phyloP scores from a whole-genome alignment of 1,140 invertebrate species.

The Pogonognathellus flavescens region DNA sequence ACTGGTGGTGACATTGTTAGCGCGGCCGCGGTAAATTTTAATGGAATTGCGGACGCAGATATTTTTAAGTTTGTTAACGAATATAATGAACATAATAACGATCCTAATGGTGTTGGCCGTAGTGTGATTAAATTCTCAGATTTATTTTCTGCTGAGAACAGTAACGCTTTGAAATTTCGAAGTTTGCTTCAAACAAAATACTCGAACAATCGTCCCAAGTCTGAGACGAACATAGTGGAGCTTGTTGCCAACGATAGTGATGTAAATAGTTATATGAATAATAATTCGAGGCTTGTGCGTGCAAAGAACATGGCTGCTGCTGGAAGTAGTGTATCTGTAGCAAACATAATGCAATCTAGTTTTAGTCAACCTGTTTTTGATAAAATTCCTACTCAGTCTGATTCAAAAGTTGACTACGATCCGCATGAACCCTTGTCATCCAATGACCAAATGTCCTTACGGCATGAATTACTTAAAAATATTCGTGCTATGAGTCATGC shows the following conservation, averaged over 20 bases:
- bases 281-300: neutral
- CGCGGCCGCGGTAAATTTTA: conserved; percentile 30
- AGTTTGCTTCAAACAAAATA: neutral
- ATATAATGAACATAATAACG: neutral
- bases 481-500: conserved; percentile 61
- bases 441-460: conserved; percentile 60
- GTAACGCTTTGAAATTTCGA: conserved; percentile 55
- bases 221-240: conserved; percentile 30
- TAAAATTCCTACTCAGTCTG: conserved; percentile 7
- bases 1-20: neutral
- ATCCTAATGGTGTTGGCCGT: neutral
- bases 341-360: conserved; percentile 12
- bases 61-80: neutral
- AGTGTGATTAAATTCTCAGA: conserved; percentile 56
- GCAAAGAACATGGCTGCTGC: conserved; percentile 22
- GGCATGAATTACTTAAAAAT: conserved; percentile 63
- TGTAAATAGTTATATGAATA: conserved; percentile 18
- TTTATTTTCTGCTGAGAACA: conserved; percentile 54
- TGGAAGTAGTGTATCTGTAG: conserved; percentile 36
- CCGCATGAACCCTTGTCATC: conserved; percentile 56
- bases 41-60: conserved; percentile 20
- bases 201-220: conserved; percentile 16
- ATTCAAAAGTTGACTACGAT: conserved; percentile 29
- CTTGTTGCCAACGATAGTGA: conserved; percentile 17
- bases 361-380: conserved; percentile 40